These are phyloP conservation scores for Troides aeacus DNA, from an alignment of 2,888 invertebrate species.

Conservation along the genomic window DNA sequence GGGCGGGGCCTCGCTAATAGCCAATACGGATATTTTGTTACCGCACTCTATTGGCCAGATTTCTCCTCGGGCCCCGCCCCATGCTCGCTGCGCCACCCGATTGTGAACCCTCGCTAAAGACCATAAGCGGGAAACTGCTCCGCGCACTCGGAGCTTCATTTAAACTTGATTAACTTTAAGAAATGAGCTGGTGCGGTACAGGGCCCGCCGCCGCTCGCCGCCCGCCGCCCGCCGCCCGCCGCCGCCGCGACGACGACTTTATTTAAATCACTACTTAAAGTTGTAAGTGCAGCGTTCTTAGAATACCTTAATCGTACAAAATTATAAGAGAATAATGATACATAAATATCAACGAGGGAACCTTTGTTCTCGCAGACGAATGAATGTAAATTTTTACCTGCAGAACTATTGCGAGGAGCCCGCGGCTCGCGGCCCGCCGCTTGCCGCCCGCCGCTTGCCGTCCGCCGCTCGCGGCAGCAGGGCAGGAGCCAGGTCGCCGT, in stretches of 20 bases:
- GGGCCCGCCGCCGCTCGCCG: constrained; percentile 1
- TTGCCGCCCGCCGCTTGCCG: background rate
- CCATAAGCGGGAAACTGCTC: constrained; percentile 47
- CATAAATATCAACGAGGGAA: constrained; percentile 7
- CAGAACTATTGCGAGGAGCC: background rate
- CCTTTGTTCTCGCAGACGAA: too few species aligned
- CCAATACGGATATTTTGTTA: constrained; percentile 82
- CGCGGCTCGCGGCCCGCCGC: background rate
- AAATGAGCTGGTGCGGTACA: constrained; percentile 53
- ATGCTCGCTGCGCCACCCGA: constrained; percentile 44
- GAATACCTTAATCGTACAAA: constrained; percentile 22
- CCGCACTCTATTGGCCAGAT: constrained; percentile 82
- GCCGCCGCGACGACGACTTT: constrained; percentile 15
- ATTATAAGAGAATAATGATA: constrained; percentile 22
- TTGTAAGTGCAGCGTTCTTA: constrained; percentile 20
- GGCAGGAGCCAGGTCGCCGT: too few species aligned
- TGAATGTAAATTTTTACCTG: too few species aligned
- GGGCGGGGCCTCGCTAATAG: constrained; percentile 78
- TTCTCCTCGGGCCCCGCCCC: constrained; percentile 75
- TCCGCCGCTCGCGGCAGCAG: background rate
- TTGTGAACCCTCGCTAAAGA: constrained; percentile 46
- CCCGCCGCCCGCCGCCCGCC: constrained; percentile 8
- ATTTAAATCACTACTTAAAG: constrained; percentile 27
- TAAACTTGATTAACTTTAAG: constrained; percentile 80
- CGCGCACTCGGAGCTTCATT: constrained; percentile 54